These are phyloP conservation scores for Sarcophaga bullata DNA, from an alignment of 1,140 invertebrate genomes.

Conservation along the genomic window DNA sequence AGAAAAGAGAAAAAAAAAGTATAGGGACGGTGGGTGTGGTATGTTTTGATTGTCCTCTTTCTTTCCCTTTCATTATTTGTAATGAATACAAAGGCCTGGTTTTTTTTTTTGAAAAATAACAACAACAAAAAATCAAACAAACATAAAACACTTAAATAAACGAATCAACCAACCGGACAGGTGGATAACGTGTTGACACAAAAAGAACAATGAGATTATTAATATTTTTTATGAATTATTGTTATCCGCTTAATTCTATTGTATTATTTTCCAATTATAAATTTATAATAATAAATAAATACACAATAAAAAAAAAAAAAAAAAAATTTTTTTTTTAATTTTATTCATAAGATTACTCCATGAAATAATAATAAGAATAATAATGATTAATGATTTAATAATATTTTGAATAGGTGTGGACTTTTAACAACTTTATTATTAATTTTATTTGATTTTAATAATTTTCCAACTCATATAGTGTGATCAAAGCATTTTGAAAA, in stretches of 20 bases:
- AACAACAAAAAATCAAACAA: too few species aligned
- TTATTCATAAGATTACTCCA: too few species aligned
- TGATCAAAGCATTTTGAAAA: too few species aligned
- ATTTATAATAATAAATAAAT: slow-evolving; percentile 12
- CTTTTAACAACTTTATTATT: slow-evolving; percentile 25
- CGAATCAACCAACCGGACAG: too few species aligned
- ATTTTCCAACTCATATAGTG: neutral
- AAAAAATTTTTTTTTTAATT: too few species aligned
- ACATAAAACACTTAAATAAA: too few species aligned
- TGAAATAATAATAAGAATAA: neutral
- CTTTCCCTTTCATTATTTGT: neutral
- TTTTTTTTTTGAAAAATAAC: neutral
- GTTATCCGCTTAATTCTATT: neutral
- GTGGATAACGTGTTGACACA: too few species aligned
- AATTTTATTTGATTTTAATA: neutral
- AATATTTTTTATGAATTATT: slow-evolving; percentile 4
- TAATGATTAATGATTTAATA: neutral
- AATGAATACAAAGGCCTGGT: neutral
- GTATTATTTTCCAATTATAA: slow-evolving; percentile 5
- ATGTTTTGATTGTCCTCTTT: neutral
- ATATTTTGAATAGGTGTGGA: slow-evolving; percentile 19
- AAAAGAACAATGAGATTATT: neutral
- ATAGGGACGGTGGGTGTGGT: too few species aligned
- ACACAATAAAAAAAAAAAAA: neutral
- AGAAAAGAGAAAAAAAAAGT: too few species aligned